Evolutionary conservation across 2,888 invertebrate genomes (phyloP).

Genomic region (Lutraria lutraria): DNA sequence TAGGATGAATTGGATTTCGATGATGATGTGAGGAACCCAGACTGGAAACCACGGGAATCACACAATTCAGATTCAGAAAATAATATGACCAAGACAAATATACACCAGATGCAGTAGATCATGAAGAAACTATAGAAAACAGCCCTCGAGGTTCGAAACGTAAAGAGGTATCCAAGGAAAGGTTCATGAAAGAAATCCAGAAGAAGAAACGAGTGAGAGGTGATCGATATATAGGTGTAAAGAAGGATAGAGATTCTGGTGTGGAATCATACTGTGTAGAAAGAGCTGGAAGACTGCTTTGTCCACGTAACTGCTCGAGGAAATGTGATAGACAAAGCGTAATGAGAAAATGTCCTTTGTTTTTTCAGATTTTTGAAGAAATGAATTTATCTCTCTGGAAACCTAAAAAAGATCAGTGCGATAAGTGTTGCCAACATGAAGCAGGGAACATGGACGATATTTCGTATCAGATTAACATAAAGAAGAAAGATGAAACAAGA

Average conservation of each 20-base stretch:
- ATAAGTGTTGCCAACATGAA: conserved; percentile 43
- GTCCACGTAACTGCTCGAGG: conserved; percentile 16
- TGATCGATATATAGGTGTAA: conserved; percentile 37
- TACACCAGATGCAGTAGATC: not conserved
- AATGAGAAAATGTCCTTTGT: not conserved
- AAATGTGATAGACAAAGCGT: conserved; percentile 21
- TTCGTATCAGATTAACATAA: conserved; percentile 32
- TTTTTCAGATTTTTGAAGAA: conserved; percentile 17
- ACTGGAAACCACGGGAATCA: conserved; percentile 39
- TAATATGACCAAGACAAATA: not conserved
- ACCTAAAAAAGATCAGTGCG: conserved; percentile 55
- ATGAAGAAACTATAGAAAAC: conserved; percentile 37
- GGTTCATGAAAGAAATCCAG: conserved; percentile 30
- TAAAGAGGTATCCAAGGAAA: not conserved
- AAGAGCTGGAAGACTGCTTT: not conserved
- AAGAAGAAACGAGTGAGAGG: conserved; percentile 46
- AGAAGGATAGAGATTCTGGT: conserved; percentile 42
- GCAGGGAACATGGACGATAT: conserved; percentile 44
- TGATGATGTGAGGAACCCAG: conserved; percentile 43
- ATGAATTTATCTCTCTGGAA: conserved; percentile 36
- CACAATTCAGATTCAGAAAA: conserved; percentile 39
- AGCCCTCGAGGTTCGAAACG: conserved; percentile 15
- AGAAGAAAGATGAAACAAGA: conserved; percentile 45
- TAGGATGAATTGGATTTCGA: conserved; percentile 28
- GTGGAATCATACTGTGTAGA: conserved; percentile 18